These are phyloP conservation scores for Ephestia elutella DNA, from an alignment of 1,140 invertebrate species.

Conservation along the genomic window DNA sequence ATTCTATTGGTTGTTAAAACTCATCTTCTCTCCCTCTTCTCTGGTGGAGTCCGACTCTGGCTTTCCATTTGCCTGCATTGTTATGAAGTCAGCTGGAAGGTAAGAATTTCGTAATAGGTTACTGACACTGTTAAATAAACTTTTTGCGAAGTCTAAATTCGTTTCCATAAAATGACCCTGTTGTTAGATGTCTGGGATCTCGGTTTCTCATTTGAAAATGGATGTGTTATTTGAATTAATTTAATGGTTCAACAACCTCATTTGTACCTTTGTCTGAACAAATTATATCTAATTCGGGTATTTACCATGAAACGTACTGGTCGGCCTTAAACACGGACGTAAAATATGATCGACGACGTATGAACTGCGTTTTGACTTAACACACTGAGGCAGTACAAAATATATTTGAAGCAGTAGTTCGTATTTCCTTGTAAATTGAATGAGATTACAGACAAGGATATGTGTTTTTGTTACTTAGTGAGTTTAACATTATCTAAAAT, in stretches of 20 bases:
- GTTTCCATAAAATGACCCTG: no score
- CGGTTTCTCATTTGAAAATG: no score
- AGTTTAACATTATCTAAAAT: not conserved
- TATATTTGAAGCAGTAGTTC: not conserved
- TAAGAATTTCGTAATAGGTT: no score
- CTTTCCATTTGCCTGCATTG: no score
- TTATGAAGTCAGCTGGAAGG: no score
- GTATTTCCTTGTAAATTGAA: not conserved
- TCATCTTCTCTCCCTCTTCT: no score
- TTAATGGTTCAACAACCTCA: not conserved
- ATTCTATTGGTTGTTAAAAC: no score
- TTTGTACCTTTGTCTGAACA: not conserved
- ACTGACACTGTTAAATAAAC: no score
- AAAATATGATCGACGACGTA: not conserved
- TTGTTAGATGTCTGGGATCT: no score
- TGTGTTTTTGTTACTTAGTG: not conserved
- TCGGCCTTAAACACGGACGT: not conserved
- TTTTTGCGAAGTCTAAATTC: no score
- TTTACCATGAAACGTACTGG: not conserved
- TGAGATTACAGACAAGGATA: not conserved
- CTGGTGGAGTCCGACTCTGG: no score
- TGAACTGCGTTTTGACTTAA: not conserved
- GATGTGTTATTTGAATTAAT: not conserved
- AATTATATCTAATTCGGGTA: not conserved
- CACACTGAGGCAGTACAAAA: not conserved